phyloP scores from a whole-genome alignment of 2,888 invertebrate genomes.

The Oasisia sp. region DNA sequence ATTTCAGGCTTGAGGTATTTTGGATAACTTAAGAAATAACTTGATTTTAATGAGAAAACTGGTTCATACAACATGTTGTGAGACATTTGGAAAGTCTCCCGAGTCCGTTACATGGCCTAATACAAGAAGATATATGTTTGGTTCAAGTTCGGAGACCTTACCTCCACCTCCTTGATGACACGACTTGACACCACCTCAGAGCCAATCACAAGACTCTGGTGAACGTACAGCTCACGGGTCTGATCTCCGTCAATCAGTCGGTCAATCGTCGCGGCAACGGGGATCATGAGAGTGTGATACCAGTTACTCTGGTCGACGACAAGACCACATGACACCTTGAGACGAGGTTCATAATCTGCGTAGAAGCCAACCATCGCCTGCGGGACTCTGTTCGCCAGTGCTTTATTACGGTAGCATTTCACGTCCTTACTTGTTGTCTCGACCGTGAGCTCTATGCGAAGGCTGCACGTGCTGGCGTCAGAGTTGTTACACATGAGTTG shows the following conservation, averaged over 20 bases:
- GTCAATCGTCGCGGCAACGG: slow-evolving; percentile 22
- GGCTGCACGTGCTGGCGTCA: slow-evolving; percentile 8
- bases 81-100: background rate
- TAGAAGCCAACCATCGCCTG: slow-evolving; percentile 28
- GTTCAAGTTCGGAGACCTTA: background rate
- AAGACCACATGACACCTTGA: background rate
- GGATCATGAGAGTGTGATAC: background rate
- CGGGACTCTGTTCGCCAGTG: background rate
- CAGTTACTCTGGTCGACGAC: slow-evolving; percentile 2
- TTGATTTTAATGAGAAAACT: no score
- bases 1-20: no score
- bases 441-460: slow-evolving; percentile 21
- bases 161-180: background rate
- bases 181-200: background rate
- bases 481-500: background rate
- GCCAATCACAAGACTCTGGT: background rate
- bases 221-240: background rate
- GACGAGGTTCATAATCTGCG: background rate
- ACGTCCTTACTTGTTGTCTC: background rate
- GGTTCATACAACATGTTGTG: no score
- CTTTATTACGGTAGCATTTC: background rate
- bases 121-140: background rate
- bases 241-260: slow-evolving; percentile 8
- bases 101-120: background rate
- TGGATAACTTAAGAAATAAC: no score